Conservation (phyloP, 2,797 vertebrate species). For the Scomberomorus guttatus region DNA sequence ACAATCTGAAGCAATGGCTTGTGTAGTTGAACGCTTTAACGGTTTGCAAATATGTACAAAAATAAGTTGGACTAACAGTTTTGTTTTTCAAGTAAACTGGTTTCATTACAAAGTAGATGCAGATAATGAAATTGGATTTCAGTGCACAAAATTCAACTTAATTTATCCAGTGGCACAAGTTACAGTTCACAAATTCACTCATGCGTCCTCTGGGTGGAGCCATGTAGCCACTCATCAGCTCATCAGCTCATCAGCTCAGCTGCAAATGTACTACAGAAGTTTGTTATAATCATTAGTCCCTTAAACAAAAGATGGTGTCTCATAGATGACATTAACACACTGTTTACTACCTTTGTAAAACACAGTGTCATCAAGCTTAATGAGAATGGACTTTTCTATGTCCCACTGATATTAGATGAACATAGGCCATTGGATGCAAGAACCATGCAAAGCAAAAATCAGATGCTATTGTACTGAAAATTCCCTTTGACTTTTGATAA, state of each 20-base stretch:
- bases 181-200: slow-evolving; percentile 11
- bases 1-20: background rate
- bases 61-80: fast-evolving
- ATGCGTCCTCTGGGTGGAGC: slow-evolving; percentile 77
- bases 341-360: background rate
- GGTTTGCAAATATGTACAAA: background rate
- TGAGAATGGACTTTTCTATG: background rate
- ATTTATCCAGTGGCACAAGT: background rate
- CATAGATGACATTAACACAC: background rate
- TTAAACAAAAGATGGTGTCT: background rate
- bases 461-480: slow-evolving; percentile 25
- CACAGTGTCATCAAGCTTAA: background rate
- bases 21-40: background rate
- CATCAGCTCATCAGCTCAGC: background rate
- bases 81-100: background rate
- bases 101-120: background rate
- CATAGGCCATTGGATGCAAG: background rate
- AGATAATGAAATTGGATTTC: background rate
- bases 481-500: slow-evolving; percentile 22
- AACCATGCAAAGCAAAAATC: slow-evolving; percentile 16
- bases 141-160: background rate
- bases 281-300: background rate
- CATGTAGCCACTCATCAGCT: slow-evolving; percentile 58
- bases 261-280: slow-evolving; percentile 1
- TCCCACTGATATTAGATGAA: background rate